Conservation (phyloP, 30 jellyfish, hydroid and myxozoan species). For the Hydractinia echinata region DNA sequence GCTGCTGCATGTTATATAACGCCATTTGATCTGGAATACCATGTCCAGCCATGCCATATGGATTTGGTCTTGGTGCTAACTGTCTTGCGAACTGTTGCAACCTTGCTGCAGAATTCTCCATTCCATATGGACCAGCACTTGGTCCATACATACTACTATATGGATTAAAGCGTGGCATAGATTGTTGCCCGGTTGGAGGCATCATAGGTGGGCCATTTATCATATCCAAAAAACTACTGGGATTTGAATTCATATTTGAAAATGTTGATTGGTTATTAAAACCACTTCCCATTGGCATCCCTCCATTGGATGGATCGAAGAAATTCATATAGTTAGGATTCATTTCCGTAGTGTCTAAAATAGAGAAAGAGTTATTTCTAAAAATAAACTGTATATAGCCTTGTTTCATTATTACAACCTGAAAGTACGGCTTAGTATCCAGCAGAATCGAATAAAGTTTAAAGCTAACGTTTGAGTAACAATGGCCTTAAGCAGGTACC, state of each 20-base stretch:
- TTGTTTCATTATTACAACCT: neutral
- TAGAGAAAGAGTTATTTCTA: neutral
- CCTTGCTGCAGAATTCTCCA: constrained; percentile 50
- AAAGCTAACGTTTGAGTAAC: too few species aligned
- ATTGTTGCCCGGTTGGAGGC: constrained; percentile 23
- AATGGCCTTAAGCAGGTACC: too few species aligned
- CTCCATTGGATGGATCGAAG: constrained; percentile 33
- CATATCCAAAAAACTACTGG: constrained; percentile 40
- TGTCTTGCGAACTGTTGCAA: constrained; percentile 48
- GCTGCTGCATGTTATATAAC: constrained; percentile 25
- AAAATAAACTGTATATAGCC: neutral
- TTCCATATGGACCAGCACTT: neutral
- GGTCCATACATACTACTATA: constrained; percentile 19
- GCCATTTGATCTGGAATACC: constrained; percentile 28
- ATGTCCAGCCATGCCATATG: constrained; percentile 27
- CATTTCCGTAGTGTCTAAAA: neutral
- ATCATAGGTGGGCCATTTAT: constrained; percentile 39
- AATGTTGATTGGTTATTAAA: constrained; percentile 24
- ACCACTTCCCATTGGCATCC: constrained; percentile 17
- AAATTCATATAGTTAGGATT: constrained; percentile 44
- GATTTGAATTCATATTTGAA: constrained; percentile 13
- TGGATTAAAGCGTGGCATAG: constrained; percentile 27
- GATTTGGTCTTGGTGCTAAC: constrained; percentile 26
- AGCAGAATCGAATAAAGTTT: too few species aligned
- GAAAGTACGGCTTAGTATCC: neutral